These are phyloP conservation scores for Ifrita kowaldi DNA, from an alignment of 2,113 vertebrate species.

Conservation along the genomic window DNA sequence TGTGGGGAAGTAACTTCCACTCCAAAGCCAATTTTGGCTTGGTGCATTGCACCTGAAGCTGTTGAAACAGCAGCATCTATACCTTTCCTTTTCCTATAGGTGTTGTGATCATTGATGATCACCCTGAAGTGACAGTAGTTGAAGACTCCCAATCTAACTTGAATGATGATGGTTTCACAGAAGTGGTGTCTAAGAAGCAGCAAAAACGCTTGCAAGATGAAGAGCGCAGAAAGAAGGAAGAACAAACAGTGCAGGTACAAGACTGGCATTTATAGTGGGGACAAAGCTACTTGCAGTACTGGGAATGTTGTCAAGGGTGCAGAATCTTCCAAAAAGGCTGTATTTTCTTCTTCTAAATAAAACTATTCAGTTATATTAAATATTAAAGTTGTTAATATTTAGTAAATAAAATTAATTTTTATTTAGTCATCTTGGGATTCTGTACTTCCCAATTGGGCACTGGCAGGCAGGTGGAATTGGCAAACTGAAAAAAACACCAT, in stretches of 20 bases:
- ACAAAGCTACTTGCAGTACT: neutral
- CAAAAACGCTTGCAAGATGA: constrained; percentile 98
- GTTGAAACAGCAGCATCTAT: constrained; percentile 16
- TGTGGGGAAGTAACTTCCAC: neutral
- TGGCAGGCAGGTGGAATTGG: neutral
- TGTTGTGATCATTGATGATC: constrained; percentile 98
- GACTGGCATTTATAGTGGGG: neutral
- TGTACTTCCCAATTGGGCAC: neutral
- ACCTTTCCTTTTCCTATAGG: constrained; percentile 71
- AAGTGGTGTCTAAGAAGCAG: constrained; percentile 97
- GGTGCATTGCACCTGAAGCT: neutral
- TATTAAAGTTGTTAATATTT: neutral
- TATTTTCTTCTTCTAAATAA: neutral
- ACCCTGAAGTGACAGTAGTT: constrained; percentile 96
- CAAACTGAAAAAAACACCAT: neutral
- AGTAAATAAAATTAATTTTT: neutral
- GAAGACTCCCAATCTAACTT: constrained; percentile 92
- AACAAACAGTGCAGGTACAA: constrained; percentile 89
- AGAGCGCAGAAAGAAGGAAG: constrained; percentile 96
- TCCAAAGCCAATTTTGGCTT: neutral
- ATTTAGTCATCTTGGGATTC: neutral
- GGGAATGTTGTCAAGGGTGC: neutral
- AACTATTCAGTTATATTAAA: neutral
- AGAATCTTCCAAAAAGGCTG: neutral
- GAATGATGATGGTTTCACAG: constrained; percentile 95